Conservation (phyloP, 2,113 vertebrate genomes). For the Galeopterus variegatus region DNA sequence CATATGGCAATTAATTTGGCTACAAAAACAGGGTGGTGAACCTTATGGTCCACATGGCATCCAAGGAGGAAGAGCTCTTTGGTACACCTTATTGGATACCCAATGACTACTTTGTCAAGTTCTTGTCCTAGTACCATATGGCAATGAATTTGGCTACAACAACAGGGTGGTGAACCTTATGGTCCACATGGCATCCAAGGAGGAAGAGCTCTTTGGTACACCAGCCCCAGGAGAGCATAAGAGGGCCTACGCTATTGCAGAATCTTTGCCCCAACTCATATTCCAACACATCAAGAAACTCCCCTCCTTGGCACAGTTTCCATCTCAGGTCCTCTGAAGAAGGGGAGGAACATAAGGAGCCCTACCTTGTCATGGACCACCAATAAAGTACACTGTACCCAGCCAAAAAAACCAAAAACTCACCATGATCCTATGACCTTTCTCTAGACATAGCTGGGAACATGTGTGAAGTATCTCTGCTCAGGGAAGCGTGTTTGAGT, state of each 20-base stretch:
- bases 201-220: background rate
- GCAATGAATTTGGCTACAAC: background rate
- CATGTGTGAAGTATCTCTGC: background rate
- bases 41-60: background rate
- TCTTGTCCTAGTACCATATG: background rate
- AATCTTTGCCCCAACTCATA: background rate
- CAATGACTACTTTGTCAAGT: background rate
- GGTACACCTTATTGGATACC: background rate
- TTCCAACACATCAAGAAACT: background rate
- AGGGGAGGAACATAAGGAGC: background rate
- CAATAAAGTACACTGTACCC: background rate
- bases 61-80: background rate
- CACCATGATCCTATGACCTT: background rate
- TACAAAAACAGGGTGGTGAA: background rate
- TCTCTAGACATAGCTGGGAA: background rate
- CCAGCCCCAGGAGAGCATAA: too few relatives aligned
- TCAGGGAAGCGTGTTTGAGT: background rate
- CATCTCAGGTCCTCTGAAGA: background rate
- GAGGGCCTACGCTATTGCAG: background rate
- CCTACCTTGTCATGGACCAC: background rate
- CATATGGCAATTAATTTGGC: background rate
- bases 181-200: background rate
- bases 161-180: accelerated
- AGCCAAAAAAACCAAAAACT: background rate
- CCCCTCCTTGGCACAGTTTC: background rate